Conservation (phyloP, 2,113 vertebrate genomes). For the Hyaena hyaena region DNA sequence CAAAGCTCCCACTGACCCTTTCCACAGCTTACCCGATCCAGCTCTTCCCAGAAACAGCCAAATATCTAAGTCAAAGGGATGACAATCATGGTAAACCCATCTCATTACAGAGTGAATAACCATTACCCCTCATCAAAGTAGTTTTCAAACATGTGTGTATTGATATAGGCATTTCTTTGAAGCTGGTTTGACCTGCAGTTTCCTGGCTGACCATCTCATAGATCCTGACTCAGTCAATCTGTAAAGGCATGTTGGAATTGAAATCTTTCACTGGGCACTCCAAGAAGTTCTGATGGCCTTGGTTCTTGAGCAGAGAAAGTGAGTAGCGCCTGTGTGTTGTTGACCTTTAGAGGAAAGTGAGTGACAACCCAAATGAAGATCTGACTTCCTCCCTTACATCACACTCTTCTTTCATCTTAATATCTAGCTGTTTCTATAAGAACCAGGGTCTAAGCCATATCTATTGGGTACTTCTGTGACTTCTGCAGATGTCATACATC, state of each 20-base stretch:
- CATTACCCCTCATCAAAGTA: background rate
- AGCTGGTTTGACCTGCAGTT: background rate
- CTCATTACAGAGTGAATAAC: background rate
- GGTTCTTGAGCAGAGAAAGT: background rate
- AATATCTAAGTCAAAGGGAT: background rate
- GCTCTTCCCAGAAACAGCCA: background rate
- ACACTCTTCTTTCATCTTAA: background rate
- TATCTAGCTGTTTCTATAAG: background rate
- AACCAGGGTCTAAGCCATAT: background rate
- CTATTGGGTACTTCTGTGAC: background rate
- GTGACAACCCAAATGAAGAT: background rate
- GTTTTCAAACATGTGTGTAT: background rate
- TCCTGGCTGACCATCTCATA: background rate
- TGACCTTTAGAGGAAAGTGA: background rate
- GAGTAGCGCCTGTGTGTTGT: accelerated
- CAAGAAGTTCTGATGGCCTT: background rate
- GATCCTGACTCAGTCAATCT: background rate
- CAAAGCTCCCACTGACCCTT: background rate
- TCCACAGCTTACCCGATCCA: background rate
- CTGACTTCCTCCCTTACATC: background rate
- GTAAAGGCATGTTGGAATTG: background rate
- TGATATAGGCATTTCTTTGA: background rate
- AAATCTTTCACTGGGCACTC: background rate
- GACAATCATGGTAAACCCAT: background rate
- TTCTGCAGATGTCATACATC: background rate